Evolutionary conservation across 2,888 invertebrate genomes (phyloP).

Genomic region (Argyra leucocephala): DNA sequence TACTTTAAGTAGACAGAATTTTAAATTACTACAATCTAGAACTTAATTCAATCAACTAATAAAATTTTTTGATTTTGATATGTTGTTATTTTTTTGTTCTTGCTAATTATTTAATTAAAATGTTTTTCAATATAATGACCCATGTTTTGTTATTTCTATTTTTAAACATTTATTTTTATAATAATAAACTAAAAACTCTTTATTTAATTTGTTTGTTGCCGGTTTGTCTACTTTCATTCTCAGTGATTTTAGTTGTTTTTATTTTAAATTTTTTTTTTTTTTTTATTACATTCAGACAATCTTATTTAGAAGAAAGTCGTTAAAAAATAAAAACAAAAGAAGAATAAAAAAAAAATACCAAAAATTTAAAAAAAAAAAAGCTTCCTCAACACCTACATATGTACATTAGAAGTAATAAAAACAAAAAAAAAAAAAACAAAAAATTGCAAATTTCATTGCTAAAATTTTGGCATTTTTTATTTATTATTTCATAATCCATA

Average conservation of each 20-base stretch:
- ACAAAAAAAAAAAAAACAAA: not conserved
- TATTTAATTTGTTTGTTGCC: not conserved
- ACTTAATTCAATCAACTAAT: too few relatives aligned
- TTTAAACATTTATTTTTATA: not conserved
- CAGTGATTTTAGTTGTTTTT: too few relatives aligned
- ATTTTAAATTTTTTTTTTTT: not conserved
- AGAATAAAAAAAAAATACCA: too few relatives aligned
- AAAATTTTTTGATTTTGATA: too few relatives aligned
- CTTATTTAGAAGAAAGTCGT: conserved; percentile 29
- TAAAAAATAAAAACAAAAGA: too few relatives aligned
- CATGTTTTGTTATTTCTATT: conserved; percentile 21
- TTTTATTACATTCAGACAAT: not conserved
- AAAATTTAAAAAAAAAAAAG: too few relatives aligned
- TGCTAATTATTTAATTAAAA: too few relatives aligned
- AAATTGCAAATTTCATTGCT: conserved; percentile 9
- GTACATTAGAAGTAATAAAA: too few relatives aligned
- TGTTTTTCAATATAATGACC: not conserved
- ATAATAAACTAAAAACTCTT: not conserved
- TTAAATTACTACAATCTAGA: too few relatives aligned
- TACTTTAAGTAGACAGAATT: too few relatives aligned
- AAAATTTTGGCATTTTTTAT: not conserved
- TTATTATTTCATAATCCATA: not conserved
- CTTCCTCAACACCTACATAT: not conserved
- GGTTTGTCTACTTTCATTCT: not conserved
- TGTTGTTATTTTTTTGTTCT: too few relatives aligned